These are phyloP conservation scores for Artemia franciscana DNA, from an alignment of 1,140 invertebrate species.

Conservation along the genomic window DNA sequence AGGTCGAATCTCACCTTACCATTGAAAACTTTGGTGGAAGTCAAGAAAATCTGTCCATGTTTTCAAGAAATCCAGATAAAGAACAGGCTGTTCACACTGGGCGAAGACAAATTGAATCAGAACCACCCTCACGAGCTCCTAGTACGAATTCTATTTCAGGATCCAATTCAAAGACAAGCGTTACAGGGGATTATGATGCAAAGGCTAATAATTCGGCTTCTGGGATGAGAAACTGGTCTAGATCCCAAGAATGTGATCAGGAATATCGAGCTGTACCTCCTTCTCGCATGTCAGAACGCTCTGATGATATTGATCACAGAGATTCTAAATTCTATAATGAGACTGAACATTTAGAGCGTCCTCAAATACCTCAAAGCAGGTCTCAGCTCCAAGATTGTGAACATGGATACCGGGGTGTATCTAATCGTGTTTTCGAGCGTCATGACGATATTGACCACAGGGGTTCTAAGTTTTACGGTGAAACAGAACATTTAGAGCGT, in stretches of 20 bases:
- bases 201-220: not conserved
- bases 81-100: constrained; percentile 27
- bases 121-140: not conserved
- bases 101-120: constrained; percentile 1
- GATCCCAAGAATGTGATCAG: not conserved
- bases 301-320: not conserved
- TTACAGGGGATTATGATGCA: not conserved
- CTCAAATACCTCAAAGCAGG: not conserved
- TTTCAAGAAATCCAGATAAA: constrained; percentile 49
- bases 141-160: not conserved
- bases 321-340: not conserved
- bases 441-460: not conserved
- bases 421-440: no score
- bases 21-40: constrained; percentile 73
- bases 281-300: not conserved
- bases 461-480: not conserved
- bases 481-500: not conserved
- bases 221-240: not conserved
- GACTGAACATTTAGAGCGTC: not conserved
- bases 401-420: no score
- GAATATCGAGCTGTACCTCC: not conserved
- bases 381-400: not conserved
- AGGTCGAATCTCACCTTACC: constrained; percentile 50
- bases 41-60: constrained; percentile 40
- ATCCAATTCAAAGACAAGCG: not conserved